Evolutionary conservation across 1,140 invertebrate genomes (phyloP).

Genomic region (Chrysoperla carnea): DNA sequence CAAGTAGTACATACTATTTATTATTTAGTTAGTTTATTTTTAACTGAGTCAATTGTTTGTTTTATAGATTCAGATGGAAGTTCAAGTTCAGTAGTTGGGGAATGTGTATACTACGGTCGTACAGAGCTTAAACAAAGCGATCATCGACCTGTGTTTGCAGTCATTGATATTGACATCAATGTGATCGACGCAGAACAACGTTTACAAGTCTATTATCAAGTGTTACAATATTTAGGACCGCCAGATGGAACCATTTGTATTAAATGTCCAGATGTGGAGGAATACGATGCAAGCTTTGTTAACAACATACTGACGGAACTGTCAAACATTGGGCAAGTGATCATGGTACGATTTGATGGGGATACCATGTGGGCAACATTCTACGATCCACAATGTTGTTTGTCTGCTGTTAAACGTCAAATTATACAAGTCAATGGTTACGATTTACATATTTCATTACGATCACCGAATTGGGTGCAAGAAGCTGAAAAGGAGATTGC

Average conservation of each 20-base stretch:
- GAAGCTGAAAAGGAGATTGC: conserved; percentile 65
- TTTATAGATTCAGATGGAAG: conserved; percentile 41
- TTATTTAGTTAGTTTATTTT: no score
- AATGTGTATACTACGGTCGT: conserved; percentile 70
- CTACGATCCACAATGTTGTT: conserved; percentile 62
- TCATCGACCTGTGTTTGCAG: conserved; percentile 83
- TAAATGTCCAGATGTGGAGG: conserved; percentile 27
- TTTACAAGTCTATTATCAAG: conserved; percentile 60
- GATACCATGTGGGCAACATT: conserved; percentile 84
- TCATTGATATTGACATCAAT: conserved; percentile 75
- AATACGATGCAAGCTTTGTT: conserved; percentile 55
- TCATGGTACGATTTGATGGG: conserved; percentile 76
- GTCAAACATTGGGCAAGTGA: conserved; percentile 64
- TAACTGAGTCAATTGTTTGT: no score
- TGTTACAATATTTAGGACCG: conserved; percentile 77
- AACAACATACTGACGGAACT: conserved; percentile 51
- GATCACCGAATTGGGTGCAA: conserved; percentile 68
- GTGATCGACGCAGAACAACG: conserved; percentile 57
- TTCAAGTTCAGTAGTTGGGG: conserved; percentile 35
- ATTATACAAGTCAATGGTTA: conserved; percentile 43
- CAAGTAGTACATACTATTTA: no score
- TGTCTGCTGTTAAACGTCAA: conserved; percentile 49
- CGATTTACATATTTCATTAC: conserved; percentile 52
- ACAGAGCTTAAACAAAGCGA: conserved; percentile 96
- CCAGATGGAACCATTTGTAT: conserved; percentile 88